These are phyloP conservation scores for Pantherophis alleghaniensis DNA, from an alignment of 2,797 vertebrate species.

Conservation along the genomic window DNA sequence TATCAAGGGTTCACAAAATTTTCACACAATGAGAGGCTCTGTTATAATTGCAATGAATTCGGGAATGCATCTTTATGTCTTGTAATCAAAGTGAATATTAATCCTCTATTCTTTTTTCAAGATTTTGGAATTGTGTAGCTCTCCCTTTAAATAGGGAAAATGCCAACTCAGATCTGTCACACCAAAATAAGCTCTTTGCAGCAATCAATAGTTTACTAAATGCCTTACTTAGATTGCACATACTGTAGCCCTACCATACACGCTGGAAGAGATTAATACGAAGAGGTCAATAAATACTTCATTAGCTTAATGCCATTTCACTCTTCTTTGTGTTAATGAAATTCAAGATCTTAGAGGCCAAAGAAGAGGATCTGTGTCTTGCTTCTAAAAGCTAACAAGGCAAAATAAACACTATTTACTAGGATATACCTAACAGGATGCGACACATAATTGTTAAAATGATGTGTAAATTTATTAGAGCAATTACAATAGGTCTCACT, in stretches of 20 bases:
- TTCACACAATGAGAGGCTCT: not conserved
- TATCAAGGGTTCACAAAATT: not conserved
- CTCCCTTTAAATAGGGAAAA: not conserved
- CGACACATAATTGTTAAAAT: not conserved
- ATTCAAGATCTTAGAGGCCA: slow-evolving; percentile 1
- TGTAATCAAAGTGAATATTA: not conserved
- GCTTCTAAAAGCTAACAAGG: not conserved
- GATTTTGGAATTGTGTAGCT: not conserved
- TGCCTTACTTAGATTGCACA: not conserved
- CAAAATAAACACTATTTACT: not conserved
- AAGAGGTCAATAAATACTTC: slow-evolving; percentile 1
- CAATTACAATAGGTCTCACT: not conserved
- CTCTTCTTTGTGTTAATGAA: slow-evolving; percentile 29
- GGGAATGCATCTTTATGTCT: slow-evolving; percentile 1
- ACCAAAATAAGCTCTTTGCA: slow-evolving; percentile 5
- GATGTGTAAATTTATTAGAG: slow-evolving; percentile 2
- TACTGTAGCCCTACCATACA: slow-evolving; percentile 22
- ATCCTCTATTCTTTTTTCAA: not conserved
- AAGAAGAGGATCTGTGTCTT: not conserved
- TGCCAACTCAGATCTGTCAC: not conserved
- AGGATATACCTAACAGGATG: slow-evolving; percentile 1
- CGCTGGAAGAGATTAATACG: not conserved
- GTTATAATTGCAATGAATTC: not conserved
- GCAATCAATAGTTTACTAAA: not conserved
- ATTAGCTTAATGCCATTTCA: not conserved